Percentiles rank a stretch among this genome's conserved stretches.
Evolutionary conservation across 2,113 vertebrate species (phyloP).

Genomic region (Chaenocephalus aceratus): DNA sequence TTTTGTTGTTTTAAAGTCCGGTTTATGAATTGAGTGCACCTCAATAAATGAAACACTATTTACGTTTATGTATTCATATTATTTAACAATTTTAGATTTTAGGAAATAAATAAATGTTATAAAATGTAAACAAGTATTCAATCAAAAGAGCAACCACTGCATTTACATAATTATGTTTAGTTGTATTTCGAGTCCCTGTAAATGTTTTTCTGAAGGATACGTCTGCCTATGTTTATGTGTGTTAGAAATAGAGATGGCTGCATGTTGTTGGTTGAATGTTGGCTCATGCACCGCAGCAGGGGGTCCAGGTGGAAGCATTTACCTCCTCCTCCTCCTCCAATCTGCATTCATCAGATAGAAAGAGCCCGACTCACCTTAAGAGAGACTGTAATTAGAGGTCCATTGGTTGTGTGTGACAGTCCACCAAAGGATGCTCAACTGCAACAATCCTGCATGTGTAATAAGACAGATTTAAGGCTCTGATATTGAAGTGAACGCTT

Average conservation of each 20-base stretch:
- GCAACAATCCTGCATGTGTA: constrained; percentile 14
- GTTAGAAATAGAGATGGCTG: constrained; percentile 8
- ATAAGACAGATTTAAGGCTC: constrained; percentile 15
- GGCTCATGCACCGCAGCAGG: constrained; percentile 29
- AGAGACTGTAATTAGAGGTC: constrained; percentile 61
- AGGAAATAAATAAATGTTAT: no score
- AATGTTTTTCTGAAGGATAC: neutral
- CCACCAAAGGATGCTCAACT: constrained; percentile 31
- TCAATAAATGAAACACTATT: constrained; percentile 38
- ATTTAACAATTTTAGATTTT: neutral
- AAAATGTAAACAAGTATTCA: neutral
- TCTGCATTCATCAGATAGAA: constrained; percentile 68
- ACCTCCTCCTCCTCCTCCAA: constrained; percentile 45
- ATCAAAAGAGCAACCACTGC: neutral
- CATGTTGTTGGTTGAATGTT: neutral
- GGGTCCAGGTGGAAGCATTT: constrained; percentile 69
- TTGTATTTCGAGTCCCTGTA: neutral
- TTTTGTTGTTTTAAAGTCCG: constrained; percentile 59
- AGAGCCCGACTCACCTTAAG: constrained; percentile 52
- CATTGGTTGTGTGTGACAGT: constrained; percentile 46
- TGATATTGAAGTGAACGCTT: neutral
- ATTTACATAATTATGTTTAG: neutral
- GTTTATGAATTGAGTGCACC: constrained; percentile 50
- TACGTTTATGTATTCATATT: neutral
- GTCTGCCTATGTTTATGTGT: neutral